These are phyloP conservation scores for Fundulus diaphanus DNA, from an alignment of 2,797 vertebrate species.

Conservation along the genomic window DNA sequence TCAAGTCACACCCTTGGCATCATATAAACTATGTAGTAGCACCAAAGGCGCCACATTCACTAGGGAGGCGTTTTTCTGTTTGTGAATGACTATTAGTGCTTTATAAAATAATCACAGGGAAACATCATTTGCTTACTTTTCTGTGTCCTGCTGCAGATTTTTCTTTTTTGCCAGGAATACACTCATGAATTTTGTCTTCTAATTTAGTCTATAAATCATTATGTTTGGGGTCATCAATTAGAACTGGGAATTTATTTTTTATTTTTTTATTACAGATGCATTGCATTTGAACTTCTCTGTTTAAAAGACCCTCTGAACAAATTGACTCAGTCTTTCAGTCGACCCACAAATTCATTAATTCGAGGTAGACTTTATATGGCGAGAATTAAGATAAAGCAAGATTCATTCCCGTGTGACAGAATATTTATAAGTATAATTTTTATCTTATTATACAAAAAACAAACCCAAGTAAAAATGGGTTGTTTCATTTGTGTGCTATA, in stretches of 20 bases:
- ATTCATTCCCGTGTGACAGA: neutral
- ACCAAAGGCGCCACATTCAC: slow-evolving; percentile 13
- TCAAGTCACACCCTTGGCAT: slow-evolving; percentile 23
- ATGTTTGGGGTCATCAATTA: neutral
- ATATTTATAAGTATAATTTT: neutral
- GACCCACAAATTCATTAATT: neutral
- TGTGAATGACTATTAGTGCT: neutral
- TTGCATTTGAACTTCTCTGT: neutral
- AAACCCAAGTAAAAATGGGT: neutral
- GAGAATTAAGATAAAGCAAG: neutral
- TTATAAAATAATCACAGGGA: neutral
- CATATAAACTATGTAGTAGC: neutral
- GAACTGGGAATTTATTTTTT: neutral
- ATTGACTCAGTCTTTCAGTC: neutral
- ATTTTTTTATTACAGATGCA: neutral
- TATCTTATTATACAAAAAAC: neutral
- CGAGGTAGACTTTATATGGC: neutral
- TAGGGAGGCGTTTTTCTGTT: neutral
- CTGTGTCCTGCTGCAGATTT: neutral
- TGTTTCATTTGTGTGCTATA: neutral
- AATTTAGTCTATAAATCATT: neutral
- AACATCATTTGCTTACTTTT: neutral
- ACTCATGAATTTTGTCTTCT: neutral
- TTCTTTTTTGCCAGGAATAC: neutral
- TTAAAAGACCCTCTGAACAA: neutral